A percentile compares a stretch with the other conserved stretches of the same genome.
phyloP scores from a whole-genome alignment of 2,797 vertebrate genomes.

The Coregonus sp. region DNA sequence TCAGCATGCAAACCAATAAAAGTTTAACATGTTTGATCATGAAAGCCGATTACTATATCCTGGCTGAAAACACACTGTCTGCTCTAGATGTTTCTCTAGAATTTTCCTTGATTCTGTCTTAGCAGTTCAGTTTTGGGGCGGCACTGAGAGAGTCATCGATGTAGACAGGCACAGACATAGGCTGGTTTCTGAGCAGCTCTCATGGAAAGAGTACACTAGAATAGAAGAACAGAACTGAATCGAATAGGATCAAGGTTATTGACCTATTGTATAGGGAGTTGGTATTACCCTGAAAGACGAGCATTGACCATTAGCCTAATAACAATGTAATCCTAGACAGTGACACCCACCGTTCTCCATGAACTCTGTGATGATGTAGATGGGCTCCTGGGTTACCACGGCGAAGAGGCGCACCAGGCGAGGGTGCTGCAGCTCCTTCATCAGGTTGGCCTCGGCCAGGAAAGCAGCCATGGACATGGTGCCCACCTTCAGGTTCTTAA shows the following conservation, averaged over 20 bases:
- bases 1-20: slow-evolving; percentile 41
- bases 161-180: slow-evolving; percentile 49
- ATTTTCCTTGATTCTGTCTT: slow-evolving; percentile 15
- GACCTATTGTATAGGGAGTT: neutral
- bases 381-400: slow-evolving; percentile 95
- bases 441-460: slow-evolving; percentile 94
- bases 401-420: slow-evolving; percentile 92
- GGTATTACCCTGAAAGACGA: neutral
- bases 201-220: slow-evolving; percentile 10
- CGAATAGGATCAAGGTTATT: slow-evolving; percentile 4
- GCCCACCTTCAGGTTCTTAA: slow-evolving; percentile 93
- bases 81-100: slow-evolving; percentile 19
- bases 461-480: slow-evolving; percentile 94
- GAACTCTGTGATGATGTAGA: slow-evolving; percentile 95
- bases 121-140: neutral
- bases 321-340: neutral
- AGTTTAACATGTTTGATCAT: slow-evolving; percentile 68
- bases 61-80: slow-evolving; percentile 24
- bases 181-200: neutral
- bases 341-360: slow-evolving; percentile 95
- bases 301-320: neutral
- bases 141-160: slow-evolving; percentile 31
- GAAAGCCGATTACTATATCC: slow-evolving; percentile 32
- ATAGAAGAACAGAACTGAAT: slow-evolving; percentile 24
- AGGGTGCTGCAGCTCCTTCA: slow-evolving; percentile 92